These are phyloP conservation scores for Montipora capricornis DNA, from an alignment of 64 coral and sea anemone genomes.

Conservation along the genomic window DNA sequence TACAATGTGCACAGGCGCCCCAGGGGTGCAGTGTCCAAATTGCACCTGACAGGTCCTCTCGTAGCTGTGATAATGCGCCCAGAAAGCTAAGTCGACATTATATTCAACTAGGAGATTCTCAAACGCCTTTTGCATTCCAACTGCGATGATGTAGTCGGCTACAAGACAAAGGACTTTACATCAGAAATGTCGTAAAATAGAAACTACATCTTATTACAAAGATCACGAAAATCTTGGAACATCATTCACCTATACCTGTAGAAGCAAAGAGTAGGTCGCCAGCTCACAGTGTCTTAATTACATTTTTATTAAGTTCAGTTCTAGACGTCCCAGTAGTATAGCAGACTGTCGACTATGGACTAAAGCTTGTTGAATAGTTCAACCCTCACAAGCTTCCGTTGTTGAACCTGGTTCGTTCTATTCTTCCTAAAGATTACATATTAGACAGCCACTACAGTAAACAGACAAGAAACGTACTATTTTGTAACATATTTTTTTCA, in stretches of 20 bases:
- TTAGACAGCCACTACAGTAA: too few species aligned
- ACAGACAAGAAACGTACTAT: too few species aligned
- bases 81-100: conserved; percentile 85
- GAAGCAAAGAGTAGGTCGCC: too few species aligned
- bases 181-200: not conserved
- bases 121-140: conserved; percentile 81
- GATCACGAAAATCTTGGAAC: not conserved
- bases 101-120: conserved; percentile 82
- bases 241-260: not conserved
- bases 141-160: conserved; percentile 82
- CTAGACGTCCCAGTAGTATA: too few species aligned
- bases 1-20: conserved; percentile 89
- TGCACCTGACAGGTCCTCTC: conserved; percentile 89
- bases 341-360: too few species aligned
- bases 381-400: too few species aligned
- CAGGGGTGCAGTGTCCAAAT: conserved; percentile 48
- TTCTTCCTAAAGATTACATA: too few species aligned
- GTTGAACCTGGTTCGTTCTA: too few species aligned
- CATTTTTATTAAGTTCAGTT: too few species aligned
- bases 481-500: too few species aligned
- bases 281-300: too few species aligned
- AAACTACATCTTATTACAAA: not conserved
- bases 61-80: conserved; percentile 99
- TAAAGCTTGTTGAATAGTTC: too few species aligned
- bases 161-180: conserved; percentile 6